phyloP scores from a whole-genome alignment of 2,888 invertebrate species.

The Agrotis clavis region DNA sequence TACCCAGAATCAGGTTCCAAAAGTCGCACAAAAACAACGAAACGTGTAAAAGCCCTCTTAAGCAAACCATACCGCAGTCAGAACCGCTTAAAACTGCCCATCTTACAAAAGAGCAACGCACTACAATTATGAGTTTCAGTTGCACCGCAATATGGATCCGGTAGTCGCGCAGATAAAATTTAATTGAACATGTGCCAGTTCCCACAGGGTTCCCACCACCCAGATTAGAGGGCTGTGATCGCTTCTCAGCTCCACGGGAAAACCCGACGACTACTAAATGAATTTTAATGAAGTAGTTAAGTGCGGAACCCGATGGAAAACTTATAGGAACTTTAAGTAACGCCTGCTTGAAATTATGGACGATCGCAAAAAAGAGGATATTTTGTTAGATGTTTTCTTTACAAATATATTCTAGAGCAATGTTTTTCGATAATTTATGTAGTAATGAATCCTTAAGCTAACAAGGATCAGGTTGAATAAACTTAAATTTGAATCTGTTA shows the following conservation, averaged over 20 bases:
- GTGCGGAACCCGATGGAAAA: constrained; percentile 65
- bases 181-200: constrained; percentile 82
- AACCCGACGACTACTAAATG: constrained; percentile 71
- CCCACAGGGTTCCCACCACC: constrained; percentile 66
- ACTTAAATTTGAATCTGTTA: not conserved
- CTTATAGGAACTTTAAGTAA: constrained; percentile 64
- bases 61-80: not conserved
- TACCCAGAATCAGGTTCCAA: no score
- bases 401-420: constrained; percentile 1
- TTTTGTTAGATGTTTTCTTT: constrained; percentile 19
- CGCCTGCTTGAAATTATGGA: constrained; percentile 33
- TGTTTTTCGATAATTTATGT: constrained; percentile 2
- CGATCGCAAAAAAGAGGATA: constrained; percentile 31
- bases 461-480: not conserved
- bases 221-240: constrained; percentile 72
- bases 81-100: not conserved
- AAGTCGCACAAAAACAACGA: no score
- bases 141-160: constrained; percentile 56
- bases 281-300: constrained; percentile 78
- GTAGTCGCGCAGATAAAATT: constrained; percentile 70
- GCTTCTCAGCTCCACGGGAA: constrained; percentile 66
- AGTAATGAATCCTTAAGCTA: constrained; percentile 7
- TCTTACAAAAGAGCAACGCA: constrained; percentile 38
- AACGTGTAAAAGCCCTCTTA: no score
- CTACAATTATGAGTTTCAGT: constrained; percentile 49